phyloP scores from a whole-genome alignment of 2,113 vertebrate genomes.

The Syngnathus scovelli region DNA sequence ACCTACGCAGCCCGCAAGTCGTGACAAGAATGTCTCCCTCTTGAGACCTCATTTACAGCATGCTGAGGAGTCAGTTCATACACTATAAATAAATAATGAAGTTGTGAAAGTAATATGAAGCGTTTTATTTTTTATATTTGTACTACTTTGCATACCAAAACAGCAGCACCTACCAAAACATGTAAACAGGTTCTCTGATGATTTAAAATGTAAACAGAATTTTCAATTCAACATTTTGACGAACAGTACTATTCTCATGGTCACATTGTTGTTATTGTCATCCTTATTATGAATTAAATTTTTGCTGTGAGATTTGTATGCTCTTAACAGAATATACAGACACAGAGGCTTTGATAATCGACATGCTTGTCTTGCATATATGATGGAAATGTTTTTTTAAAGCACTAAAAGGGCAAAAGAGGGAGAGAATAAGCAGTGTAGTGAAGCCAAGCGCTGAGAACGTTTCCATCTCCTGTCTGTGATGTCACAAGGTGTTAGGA shows the following conservation, averaged over 20 bases:
- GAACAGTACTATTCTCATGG: too few relatives aligned
- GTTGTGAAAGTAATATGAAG: neutral
- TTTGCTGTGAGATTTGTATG: neutral
- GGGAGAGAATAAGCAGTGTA: neutral
- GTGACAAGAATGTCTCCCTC: slow-evolving; percentile 51
- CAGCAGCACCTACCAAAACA: too few relatives aligned
- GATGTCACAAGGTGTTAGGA: slow-evolving; percentile 23
- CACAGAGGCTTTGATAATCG: neutral
- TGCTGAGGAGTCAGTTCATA: slow-evolving; percentile 14
- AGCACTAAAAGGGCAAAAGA: neutral
- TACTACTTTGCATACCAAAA: too few relatives aligned
- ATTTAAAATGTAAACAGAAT: too few relatives aligned
- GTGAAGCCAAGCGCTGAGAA: slow-evolving; percentile 1
- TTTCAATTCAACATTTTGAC: too few relatives aligned
- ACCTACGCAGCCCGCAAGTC: slow-evolving; percentile 34
- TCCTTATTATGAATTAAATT: neutral
- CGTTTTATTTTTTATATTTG: too few relatives aligned
- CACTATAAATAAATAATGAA: neutral
- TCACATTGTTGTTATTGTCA: too few relatives aligned
- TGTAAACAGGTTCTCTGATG: too few relatives aligned
- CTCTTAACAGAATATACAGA: neutral
- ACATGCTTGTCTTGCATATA: neutral
- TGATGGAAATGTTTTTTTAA: neutral
- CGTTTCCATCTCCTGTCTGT: slow-evolving; percentile 15
- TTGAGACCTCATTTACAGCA: slow-evolving; percentile 32